phyloP scores from a whole-genome alignment of 2,888 invertebrate genomes.

The Luperina nickerlii region DNA sequence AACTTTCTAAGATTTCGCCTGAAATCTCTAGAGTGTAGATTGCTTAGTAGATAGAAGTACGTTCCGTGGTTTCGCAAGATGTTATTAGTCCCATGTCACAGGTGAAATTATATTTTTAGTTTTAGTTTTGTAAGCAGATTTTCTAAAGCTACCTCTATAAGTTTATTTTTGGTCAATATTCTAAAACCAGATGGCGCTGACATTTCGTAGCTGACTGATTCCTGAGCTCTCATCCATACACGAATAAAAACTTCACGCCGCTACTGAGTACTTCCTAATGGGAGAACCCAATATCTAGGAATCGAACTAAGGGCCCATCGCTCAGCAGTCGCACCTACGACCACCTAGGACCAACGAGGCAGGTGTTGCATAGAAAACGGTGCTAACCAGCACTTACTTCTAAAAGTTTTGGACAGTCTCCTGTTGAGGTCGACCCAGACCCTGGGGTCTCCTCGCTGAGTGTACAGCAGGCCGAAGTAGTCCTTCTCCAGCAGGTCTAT shows the following conservation, averaged over 20 bases:
- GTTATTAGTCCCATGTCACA: too few species aligned
- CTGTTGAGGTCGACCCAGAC: conserved; percentile 97
- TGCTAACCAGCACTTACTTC: conserved; percentile 90
- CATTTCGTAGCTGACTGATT: not conserved
- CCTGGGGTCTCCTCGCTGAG: conserved; percentile 94
- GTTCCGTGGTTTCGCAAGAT: too few species aligned
- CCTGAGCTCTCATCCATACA: not conserved
- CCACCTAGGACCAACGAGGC: not conserved
- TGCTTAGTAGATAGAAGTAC: not conserved
- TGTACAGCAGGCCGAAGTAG: conserved; percentile 97
- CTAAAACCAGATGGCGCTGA: not conserved
- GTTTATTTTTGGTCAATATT: too few species aligned
- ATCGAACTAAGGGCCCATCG: not conserved
- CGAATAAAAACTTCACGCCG: not conserved
- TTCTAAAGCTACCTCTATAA: too few species aligned
- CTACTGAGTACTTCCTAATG: not conserved
- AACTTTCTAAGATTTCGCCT: not conserved
- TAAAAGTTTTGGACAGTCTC: conserved; percentile 96
- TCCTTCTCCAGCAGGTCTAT: conserved; percentile 97
- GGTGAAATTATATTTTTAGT: too few species aligned
- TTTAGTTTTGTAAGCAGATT: too few species aligned
- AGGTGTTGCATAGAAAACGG: not conserved
- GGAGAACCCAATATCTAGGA: not conserved
- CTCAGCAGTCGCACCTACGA: not conserved
- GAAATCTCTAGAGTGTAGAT: not conserved